phyloP scores from a whole-genome alignment of 2,888 invertebrate species.

The Nomada fucata region DNA sequence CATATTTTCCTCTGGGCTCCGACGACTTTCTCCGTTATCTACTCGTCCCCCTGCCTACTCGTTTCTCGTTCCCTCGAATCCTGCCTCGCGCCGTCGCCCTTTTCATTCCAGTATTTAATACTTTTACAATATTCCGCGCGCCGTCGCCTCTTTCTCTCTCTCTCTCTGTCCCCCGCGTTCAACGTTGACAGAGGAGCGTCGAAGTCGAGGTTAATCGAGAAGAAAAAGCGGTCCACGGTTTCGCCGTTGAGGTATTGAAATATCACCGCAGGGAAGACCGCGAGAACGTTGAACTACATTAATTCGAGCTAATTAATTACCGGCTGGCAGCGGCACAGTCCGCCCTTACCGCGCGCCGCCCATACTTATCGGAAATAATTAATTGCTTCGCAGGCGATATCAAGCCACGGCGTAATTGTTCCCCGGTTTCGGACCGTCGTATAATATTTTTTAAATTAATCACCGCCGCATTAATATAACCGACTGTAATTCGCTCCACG shows the following conservation, averaged over 20 bases:
- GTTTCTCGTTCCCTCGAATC: not conserved
- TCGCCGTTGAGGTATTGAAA: constrained; percentile 52
- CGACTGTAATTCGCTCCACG: constrained; percentile 45
- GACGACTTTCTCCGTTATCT: constrained; percentile 3
- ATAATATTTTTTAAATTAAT: constrained; percentile 68
- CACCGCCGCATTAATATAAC: constrained; percentile 42
- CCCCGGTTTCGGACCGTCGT: constrained; percentile 32
- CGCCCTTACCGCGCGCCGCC: constrained; percentile 48
- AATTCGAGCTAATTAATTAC: constrained; percentile 70
- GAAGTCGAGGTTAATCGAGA: constrained; percentile 39
- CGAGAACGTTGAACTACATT: constrained; percentile 60
- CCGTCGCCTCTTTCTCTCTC: no score
- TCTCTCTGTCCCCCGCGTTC: not conserved
- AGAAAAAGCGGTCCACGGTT: constrained; percentile 30
- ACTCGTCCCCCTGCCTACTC: not conserved
- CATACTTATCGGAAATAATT: constrained; percentile 71
- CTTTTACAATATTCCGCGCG: not conserved
- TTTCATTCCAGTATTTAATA: constrained; percentile 6
- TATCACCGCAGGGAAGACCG: constrained; percentile 41
- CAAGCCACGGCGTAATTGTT: constrained; percentile 59
- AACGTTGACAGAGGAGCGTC: not conserved
- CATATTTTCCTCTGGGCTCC: not conserved
- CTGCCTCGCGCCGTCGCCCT: not conserved
- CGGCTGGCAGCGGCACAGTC: constrained; percentile 46
- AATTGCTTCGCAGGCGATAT: constrained; percentile 63